Evolutionary conservation across 2,888 invertebrate species (phyloP), one percentile per base, ranked within the genome.

Genomic region (Sericinus montela): DNA sequence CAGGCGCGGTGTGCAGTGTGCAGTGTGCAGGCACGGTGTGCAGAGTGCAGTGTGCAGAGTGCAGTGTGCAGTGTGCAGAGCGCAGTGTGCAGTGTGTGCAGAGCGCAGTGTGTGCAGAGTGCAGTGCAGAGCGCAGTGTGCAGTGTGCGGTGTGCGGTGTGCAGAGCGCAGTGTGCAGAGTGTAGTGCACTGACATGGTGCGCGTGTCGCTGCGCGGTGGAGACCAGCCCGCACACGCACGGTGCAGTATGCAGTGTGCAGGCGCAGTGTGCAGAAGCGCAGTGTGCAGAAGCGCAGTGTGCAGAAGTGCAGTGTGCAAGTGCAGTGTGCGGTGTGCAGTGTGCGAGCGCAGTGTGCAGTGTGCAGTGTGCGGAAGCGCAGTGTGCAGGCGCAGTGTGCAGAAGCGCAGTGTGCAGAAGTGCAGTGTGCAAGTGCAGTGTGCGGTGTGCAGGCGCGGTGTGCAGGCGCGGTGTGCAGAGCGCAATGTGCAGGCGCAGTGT

Each of bases 221-320:
- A 77, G 45, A 83, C 80, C 41, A 82, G 72, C 14, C 83, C 82
- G 46, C 65, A 52, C 69, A 67, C 48, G 76, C 54, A 60, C 89
- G 90, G 60, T 92, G 93, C 54, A 92, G 71, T 10, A 92, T 90
- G n/a, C 43, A 93, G 88, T 60, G 91, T 91, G 66, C 93, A 93
- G n/a, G n/a, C n/a, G n/a, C n/a, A n/a, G n/a, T n/a, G n/a, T n/a
- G n/a, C n/a, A n/a, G n/a, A n/a, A n/a, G n/a, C n/a, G n/a, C n/a
- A n/a, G n/a, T n/a, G n/a, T n/a, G n/a, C n/a, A n/a, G n/a, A n/a
- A n/a, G n/a, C n/a, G n/a, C n/a, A n/a, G n/a, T n/a, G n/a, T n/a
- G n/a, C n/a, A n/a, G n/a, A n/a, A n/a, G n/a, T n/a, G n/a, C n/a
- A n/a, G n/a, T n/a, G n/a, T n/a, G n/a, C n/a, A n/a, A n/a, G n/a